Base-by-base conservation (phyloP, 2,113 vertebrate species). In the Salvelinus sp. region DNA sequence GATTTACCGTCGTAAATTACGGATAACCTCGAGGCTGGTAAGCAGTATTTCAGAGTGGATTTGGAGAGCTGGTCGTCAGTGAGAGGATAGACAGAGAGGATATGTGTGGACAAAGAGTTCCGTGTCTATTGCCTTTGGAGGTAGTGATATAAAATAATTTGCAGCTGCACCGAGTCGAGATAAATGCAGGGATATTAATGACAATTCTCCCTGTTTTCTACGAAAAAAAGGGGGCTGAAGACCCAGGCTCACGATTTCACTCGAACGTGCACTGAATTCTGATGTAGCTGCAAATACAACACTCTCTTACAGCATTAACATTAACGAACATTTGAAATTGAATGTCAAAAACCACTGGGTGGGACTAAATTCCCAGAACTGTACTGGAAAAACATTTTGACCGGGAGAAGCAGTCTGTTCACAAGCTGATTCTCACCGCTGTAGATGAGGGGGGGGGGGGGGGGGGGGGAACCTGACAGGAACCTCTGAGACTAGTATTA, bases 181-280 rank as follows among this genome's bases (percentile, higher is more conserved):
- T 95, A 96, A 85, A 94, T 96, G 14, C 88, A 93, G 14, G 14
- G 94, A 95, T 72, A 93, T 94, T 44, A 96, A 95, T 73, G 94
- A 95, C 48, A 94, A 96, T 38, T 87, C 87, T 33, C 95, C 95
- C 4, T 89, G 85, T 70, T 95, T 96, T 38, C 6, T 79, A 85
- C 0, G 90, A 92, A 92, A 78, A 93, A 93, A 27, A 90, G 88
- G 48, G 80, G 86, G 27, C 68, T 96, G 72, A 88, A 95, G 81
- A 94, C 47, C 83, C 92, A 22, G 94, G 93, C n/a, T 86, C 93
- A 1, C 78, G 88, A 20, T 94, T 92, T 82, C 92, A 1, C 78
- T 94, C 47, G 90, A 93, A 73, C 90, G 79, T 28, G 92, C 93
- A 0, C 84, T 90, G 6, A 93, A 94, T 74, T 84, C 87, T 0